Evolutionary conservation across 2,113 vertebrate species (phyloP).

Genomic region (Echinops telfairi): DNA sequence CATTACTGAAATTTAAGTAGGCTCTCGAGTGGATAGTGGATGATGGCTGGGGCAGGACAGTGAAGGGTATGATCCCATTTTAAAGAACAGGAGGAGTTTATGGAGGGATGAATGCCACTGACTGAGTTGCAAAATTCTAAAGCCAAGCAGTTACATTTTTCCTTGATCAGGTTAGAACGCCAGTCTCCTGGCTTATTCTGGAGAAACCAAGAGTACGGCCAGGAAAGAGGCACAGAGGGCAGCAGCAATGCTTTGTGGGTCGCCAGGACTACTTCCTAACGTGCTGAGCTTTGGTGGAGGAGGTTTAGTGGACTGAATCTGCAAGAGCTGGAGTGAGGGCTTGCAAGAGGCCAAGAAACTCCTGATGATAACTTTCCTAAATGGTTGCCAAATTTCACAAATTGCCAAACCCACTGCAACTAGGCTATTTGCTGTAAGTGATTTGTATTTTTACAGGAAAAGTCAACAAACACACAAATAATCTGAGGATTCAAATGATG

Average conservation of each 20-base stretch:
- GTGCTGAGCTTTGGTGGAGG: not conserved
- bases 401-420: constrained; percentile 54
- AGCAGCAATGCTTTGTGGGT: not conserved
- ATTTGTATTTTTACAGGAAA: constrained; percentile 80
- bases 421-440: constrained; percentile 60
- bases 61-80: not conserved
- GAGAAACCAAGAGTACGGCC: not conserved
- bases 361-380: constrained; percentile 61
- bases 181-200: constrained; percentile 18
- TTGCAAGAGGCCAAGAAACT: constrained; percentile 39
- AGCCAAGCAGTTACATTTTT: not conserved
- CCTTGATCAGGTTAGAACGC: not conserved
- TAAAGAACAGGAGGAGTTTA: constrained; percentile 20
- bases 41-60: constrained; percentile 38
- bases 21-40: not conserved
- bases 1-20: constrained; percentile 5
- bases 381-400: constrained; percentile 64
- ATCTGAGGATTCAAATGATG: not conserved
- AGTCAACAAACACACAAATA: constrained; percentile 74
- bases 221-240: not conserved
- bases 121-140: constrained; percentile 41
- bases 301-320: not conserved
- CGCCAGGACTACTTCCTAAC: not conserved
- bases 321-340: constrained; percentile 7
- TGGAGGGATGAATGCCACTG: constrained; percentile 12